Percentiles rank a stretch among this genome's conserved stretches.
Conservation (phyloP, 2,113 vertebrate species). For the Ictidomys tridecemlineatus region DNA sequence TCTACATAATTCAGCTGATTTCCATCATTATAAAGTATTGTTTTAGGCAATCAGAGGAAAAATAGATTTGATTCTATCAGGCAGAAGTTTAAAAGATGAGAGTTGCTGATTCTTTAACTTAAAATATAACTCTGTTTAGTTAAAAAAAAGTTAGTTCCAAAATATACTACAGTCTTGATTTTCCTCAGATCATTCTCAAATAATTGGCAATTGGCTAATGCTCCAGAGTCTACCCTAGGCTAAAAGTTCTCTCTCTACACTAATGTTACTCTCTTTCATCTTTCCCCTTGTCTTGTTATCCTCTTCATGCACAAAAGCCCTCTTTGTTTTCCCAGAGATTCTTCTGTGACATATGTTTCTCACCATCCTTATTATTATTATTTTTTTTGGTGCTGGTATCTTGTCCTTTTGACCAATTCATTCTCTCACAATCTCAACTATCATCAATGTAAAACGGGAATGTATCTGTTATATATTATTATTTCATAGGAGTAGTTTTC, state of each 20-base stretch:
- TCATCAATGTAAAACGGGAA: background rate
- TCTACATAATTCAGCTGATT: slow-evolving; percentile 70
- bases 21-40: slow-evolving; percentile 68
- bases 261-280: background rate
- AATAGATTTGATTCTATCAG: slow-evolving; percentile 63
- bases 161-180: background rate
- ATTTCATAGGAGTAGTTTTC: background rate
- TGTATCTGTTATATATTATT: background rate
- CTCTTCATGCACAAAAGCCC: background rate
- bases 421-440: background rate
- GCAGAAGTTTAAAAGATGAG: slow-evolving; percentile 29
- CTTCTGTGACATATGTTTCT: background rate
- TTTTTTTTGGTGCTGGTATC: background rate
- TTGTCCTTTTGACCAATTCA: background rate
- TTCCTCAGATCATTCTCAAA: background rate
- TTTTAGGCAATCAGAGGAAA: slow-evolving; percentile 44
- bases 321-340: background rate
- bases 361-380: background rate
- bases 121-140: slow-evolving; percentile 51
- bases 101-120: slow-evolving; percentile 64
- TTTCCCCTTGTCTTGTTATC: background rate
- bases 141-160: background rate
- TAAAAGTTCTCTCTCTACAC: background rate
- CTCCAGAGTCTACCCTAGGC: background rate
- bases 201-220: background rate